Evolutionary conservation across 2,113 vertebrate species (phyloP).

Genomic region (Numida meleagris): DNA sequence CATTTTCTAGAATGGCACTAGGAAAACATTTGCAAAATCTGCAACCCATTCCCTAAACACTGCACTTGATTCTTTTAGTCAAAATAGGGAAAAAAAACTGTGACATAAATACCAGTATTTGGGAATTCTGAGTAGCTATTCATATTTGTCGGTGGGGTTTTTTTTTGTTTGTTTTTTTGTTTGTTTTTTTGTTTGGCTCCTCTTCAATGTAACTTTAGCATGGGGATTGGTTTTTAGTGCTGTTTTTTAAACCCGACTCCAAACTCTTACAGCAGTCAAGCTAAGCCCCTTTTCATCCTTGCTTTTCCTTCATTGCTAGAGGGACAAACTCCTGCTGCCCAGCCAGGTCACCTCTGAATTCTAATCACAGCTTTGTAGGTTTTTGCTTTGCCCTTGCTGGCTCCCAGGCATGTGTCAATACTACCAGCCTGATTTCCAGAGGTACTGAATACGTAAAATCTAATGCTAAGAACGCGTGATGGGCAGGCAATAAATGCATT

Average conservation of each 20-base stretch:
- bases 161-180: rapidly evolving
- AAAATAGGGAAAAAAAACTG: background rate
- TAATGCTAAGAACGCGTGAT: background rate
- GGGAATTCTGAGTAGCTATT: background rate
- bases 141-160: background rate
- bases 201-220: background rate
- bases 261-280: background rate
- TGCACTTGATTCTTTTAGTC: constrained; percentile 63
- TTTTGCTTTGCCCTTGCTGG: background rate
- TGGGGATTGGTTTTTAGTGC: background rate
- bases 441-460: background rate
- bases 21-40: constrained; percentile 80
- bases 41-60: constrained; percentile 71
- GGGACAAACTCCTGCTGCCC: background rate
- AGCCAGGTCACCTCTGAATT: constrained; percentile 15
- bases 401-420: background rate
- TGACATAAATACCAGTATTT: background rate
- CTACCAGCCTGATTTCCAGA: background rate
- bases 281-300: background rate
- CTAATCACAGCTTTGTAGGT: background rate
- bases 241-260: background rate
- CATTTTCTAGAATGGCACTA: constrained; percentile 74
- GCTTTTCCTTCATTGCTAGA: background rate
- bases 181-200: background rate
- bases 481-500: background rate